phyloP scores from a whole-genome alignment of 2,888 invertebrate genomes.

The Apamea monoglypha region DNA sequence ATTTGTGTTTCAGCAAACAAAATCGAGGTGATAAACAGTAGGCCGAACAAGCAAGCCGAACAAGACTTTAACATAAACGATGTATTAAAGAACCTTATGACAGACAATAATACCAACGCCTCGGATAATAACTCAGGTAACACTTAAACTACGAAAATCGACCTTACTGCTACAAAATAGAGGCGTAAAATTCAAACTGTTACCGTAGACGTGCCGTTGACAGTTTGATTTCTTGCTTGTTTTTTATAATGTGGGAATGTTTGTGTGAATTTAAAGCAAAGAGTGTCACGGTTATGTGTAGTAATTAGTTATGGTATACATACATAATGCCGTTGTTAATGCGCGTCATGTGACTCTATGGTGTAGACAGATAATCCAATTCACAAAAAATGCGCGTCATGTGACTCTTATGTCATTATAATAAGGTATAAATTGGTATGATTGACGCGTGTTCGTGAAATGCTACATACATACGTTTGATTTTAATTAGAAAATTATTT shows the following conservation, averaged over 20 bases:
- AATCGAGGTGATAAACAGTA: constrained; percentile 87
- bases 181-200: background rate
- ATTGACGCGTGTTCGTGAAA: background rate
- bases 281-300: no score
- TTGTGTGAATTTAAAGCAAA: no score
- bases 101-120: constrained; percentile 78
- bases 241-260: no score
- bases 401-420: no score
- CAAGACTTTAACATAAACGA: constrained; percentile 90
- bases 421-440: background rate
- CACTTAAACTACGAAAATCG: background rate
- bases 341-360: no score
- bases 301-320: background rate
- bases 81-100: constrained; percentile 90
- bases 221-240: background rate
- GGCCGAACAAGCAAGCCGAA: constrained; percentile 86
- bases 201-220: background rate
- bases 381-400: background rate
- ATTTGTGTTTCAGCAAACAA: constrained; percentile 81
- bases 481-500: background rate
- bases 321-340: no score
- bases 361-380: no score
- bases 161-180: background rate
- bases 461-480: background rate
- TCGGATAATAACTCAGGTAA: constrained; percentile 82